phyloP scores from a whole-genome alignment of 2,797 vertebrate genomes.

The Discoglossus pictus region DNA sequence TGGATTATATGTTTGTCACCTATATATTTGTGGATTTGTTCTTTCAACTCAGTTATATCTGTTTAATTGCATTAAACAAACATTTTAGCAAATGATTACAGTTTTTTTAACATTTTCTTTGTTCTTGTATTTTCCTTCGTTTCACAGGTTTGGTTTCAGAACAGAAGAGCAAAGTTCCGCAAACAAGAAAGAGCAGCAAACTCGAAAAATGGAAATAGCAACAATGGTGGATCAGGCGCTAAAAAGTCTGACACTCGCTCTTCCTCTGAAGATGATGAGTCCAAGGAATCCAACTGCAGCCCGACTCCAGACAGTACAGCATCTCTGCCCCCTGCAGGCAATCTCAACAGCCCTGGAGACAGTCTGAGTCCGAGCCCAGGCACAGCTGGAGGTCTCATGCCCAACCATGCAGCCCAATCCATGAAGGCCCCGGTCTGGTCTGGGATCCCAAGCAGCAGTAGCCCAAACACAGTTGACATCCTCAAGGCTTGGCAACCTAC shows the following conservation, averaged over 20 bases:
- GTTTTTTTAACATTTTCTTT: neutral
- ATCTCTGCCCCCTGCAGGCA: slow-evolving; percentile 80
- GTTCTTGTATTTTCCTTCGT: neutral
- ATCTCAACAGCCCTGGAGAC: slow-evolving; percentile 79
- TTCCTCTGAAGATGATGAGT: slow-evolving; percentile 92
- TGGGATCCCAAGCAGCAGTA: slow-evolving; percentile 76
- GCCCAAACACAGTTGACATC: slow-evolving; percentile 81
- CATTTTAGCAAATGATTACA: too few relatives aligned
- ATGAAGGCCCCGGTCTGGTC: slow-evolving; percentile 86
- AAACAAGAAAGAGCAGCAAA: slow-evolving; percentile 91
- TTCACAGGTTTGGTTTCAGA: slow-evolving; percentile 92
- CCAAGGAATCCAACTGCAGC: slow-evolving; percentile 94
- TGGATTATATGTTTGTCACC: too few relatives aligned
- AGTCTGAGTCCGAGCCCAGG: slow-evolving; percentile 87
- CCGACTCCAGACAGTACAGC: slow-evolving; percentile 95
- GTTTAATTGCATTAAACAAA: too few relatives aligned
- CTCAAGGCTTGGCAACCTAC: slow-evolving; percentile 93
- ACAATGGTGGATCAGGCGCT: slow-evolving; percentile 61
- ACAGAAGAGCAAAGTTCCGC: slow-evolving; percentile 91
- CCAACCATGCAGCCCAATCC: slow-evolving; percentile 76
- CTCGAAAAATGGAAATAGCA: slow-evolving; percentile 71
- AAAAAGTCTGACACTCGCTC: slow-evolving; percentile 83
- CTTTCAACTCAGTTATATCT: too few relatives aligned
- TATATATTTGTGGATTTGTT: too few relatives aligned
- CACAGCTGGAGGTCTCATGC: slow-evolving; percentile 67